phyloP scores from a whole-genome alignment of 2,113 vertebrate genomes.

The human (Homo sapiens) region DNA sequence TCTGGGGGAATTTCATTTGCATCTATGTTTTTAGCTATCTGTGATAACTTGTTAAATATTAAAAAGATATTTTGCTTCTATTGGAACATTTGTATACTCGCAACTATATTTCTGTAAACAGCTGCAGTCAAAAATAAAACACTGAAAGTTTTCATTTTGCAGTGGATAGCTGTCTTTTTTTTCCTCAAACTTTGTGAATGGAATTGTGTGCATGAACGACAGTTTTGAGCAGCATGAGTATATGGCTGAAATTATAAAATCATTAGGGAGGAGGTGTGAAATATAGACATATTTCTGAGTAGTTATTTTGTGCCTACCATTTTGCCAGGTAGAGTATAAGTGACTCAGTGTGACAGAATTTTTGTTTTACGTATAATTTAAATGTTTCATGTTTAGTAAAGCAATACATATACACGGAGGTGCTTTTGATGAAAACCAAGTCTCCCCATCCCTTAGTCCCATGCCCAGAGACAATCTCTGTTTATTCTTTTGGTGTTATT shows the following conservation, averaged over 20 bases:
- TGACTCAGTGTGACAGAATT: neutral
- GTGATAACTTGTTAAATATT: constrained; percentile 93
- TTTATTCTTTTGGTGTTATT: neutral
- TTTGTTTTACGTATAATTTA: neutral
- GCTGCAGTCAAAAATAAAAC: constrained; percentile 95
- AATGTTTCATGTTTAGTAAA: constrained; percentile 4
- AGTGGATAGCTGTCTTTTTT: constrained; percentile 74
- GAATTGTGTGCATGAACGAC: neutral
- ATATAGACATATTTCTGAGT: constrained; percentile 1
- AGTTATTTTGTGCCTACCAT: neutral
- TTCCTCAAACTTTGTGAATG: neutral
- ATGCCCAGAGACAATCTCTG: neutral
- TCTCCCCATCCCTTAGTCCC: neutral
- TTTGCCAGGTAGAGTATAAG: constrained; percentile 5
- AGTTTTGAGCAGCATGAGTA: neutral
- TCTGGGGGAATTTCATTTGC: constrained; percentile 86
- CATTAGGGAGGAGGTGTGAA: constrained; percentile 16
- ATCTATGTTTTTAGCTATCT: constrained; percentile 93
- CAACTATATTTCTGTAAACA: constrained; percentile 98
- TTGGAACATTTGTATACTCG: constrained; percentile 95
- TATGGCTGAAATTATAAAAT: constrained; percentile 22
- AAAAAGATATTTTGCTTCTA: constrained; percentile 97
- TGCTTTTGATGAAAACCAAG: constrained; percentile 26
- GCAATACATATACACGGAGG: neutral
- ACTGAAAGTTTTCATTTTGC: constrained; percentile 87